These are phyloP conservation scores for Notolepis coatsorum DNA, from an alignment of 2,797 vertebrate genomes.

Conservation along the genomic window DNA sequence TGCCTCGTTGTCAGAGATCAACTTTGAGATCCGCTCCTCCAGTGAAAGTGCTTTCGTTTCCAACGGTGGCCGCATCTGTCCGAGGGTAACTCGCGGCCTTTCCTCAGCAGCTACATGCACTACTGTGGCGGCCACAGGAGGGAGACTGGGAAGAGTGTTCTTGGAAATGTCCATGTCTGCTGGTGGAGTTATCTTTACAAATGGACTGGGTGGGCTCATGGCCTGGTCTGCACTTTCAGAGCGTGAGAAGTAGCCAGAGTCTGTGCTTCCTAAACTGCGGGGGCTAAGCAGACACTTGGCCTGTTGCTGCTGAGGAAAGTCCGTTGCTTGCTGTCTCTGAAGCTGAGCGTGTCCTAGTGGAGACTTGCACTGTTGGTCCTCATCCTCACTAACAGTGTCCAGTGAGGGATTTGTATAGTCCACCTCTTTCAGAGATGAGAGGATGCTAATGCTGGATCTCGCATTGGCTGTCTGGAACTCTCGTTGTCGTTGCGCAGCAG, in stretches of 20 bases:
- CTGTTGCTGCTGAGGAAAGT: slow-evolving; percentile 93
- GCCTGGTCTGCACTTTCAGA: slow-evolving; percentile 98
- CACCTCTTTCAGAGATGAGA: slow-evolving; percentile 85
- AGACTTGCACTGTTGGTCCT: slow-evolving; percentile 86
- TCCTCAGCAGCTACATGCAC: slow-evolving; percentile 83
- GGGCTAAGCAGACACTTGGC: slow-evolving; percentile 94
- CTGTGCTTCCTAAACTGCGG: slow-evolving; percentile 95
- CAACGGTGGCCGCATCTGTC: slow-evolving; percentile 92
- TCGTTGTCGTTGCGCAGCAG: slow-evolving; percentile 85
- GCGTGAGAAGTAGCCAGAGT: slow-evolving; percentile 98
- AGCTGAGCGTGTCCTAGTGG: slow-evolving; percentile 89
- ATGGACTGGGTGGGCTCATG: slow-evolving; percentile 93
- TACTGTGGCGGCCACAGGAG: slow-evolving; percentile 77
- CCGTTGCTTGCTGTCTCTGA: slow-evolving; percentile 96
- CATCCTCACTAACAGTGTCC: slow-evolving; percentile 75
- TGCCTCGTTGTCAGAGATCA: slow-evolving; percentile 98
- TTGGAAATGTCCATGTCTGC: slow-evolving; percentile 87
- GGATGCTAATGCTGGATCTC: slow-evolving; percentile 76
- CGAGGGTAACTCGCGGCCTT: slow-evolving; percentile 76
- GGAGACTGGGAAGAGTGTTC: slow-evolving; percentile 67
- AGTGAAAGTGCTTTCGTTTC: slow-evolving; percentile 95
- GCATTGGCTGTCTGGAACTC: slow-evolving; percentile 82
- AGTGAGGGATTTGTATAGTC: slow-evolving; percentile 82
- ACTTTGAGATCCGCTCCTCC: slow-evolving; percentile 96
- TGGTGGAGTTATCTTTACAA: slow-evolving; percentile 86